Evolutionary conservation across 2,113 vertebrate genomes (phyloP).

Genomic region (Xiphophorus maculatus): DNA sequence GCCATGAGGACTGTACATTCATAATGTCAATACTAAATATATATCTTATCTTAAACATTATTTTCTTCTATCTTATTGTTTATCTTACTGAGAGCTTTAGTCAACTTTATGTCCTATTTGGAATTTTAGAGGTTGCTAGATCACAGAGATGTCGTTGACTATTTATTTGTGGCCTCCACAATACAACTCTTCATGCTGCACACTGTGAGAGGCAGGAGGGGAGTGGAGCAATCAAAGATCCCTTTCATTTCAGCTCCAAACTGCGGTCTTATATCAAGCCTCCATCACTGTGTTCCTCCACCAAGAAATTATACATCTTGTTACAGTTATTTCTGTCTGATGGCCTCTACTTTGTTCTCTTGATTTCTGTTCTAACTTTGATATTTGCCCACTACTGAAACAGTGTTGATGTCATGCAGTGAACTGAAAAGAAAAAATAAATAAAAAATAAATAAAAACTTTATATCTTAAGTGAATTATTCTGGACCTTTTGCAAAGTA

Average conservation of each 20-base stretch:
- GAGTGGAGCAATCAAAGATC: slow-evolving; percentile 68
- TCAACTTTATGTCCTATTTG: not conserved
- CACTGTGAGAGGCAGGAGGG: slow-evolving; percentile 17
- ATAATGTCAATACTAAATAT: not conserved
- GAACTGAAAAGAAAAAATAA: not conserved
- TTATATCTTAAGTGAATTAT: slow-evolving; percentile 6
- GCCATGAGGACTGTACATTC: not conserved
- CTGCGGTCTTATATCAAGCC: slow-evolving; percentile 52
- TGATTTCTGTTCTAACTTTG: slow-evolving; percentile 25
- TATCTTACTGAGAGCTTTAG: not conserved
- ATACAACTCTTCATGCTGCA: slow-evolving; percentile 84
- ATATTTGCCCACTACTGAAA: slow-evolving; percentile 26
- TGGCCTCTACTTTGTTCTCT: slow-evolving; percentile 30
- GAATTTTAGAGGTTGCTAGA: slow-evolving; percentile 59
- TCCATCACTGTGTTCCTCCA: slow-evolving; percentile 49
- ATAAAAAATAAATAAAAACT: not conserved
- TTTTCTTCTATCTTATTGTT: not conserved
- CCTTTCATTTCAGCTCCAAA: slow-evolving; percentile 74
- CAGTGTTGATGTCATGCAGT: not conserved
- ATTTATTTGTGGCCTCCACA: slow-evolving; percentile 87
- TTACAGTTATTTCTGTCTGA: slow-evolving; percentile 47
- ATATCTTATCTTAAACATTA: not conserved
- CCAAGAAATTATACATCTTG: slow-evolving; percentile 41
- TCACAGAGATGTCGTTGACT: slow-evolving; percentile 89
- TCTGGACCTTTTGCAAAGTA: not conserved